phyloP scores from a whole-genome alignment of 2,888 invertebrate genomes.

The Odontocerum albicorne region DNA sequence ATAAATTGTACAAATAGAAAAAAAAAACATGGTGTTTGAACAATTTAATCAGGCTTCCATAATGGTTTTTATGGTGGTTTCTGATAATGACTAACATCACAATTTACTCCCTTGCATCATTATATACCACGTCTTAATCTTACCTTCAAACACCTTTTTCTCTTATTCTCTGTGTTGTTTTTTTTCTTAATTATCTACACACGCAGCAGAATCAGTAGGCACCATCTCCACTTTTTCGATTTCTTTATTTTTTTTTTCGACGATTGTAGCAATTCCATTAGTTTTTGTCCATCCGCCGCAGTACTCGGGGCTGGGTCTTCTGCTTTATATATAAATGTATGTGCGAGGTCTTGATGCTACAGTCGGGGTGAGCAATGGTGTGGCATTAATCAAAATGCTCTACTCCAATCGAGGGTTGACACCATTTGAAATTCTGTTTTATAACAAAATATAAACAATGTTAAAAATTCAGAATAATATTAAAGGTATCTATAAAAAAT shows the following conservation, averaged over 20 bases:
- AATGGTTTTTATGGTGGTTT: no score
- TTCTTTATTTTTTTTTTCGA: constrained; percentile 15
- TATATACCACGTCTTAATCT: constrained; percentile 1
- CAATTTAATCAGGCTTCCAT: no score
- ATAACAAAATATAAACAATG: neutral
- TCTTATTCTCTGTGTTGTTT: constrained; percentile 6
- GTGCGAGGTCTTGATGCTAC: constrained; percentile 6
- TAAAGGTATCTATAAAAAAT: no score
- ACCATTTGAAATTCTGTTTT: neutral
- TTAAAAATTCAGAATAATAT: no score
- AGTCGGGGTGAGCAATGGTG: constrained; percentile 57
- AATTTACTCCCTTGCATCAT: constrained; percentile 9
- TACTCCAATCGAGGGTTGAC: constrained; percentile 51
- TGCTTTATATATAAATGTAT: neutral
- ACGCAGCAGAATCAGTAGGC: neutral
- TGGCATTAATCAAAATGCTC: constrained; percentile 60
- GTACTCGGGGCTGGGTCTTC: neutral
- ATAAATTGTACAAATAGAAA: no score
- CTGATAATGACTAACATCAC: no score
- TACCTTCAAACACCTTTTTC: constrained; percentile 6
- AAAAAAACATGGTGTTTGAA: no score
- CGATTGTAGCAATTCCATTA: constrained; percentile 17
- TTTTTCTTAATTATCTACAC: constrained; percentile 8
- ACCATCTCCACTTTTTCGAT: constrained; percentile 15
- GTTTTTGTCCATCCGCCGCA: constrained; percentile 12